These are phyloP conservation scores for Remorina albescens DNA, from an alignment of 2,797 vertebrate genomes.

Conservation along the genomic window DNA sequence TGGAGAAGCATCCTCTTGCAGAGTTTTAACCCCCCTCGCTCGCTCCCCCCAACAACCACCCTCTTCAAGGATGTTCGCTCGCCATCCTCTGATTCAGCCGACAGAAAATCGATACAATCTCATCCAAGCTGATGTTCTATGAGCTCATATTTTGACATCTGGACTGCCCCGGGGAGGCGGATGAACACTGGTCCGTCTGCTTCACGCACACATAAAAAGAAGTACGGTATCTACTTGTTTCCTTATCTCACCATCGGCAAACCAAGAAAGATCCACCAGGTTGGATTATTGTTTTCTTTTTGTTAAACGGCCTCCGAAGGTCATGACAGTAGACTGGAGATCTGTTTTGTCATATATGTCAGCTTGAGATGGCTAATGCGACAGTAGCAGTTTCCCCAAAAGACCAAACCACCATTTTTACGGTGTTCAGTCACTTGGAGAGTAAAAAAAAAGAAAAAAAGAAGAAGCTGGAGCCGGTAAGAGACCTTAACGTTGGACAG, in stretches of 20 bases:
- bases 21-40: constrained; percentile 41
- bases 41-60: too few species aligned
- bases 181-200: constrained; percentile 31
- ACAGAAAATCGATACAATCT: constrained; percentile 75
- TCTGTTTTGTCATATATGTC: constrained; percentile 15
- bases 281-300: constrained; percentile 14
- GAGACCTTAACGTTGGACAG: constrained; percentile 11
- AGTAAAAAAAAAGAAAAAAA: too few species aligned
- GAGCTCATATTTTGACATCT: constrained; percentile 59
- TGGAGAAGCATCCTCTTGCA: constrained; percentile 18
- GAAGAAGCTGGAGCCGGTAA: constrained; percentile 23
- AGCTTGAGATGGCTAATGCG: constrained; percentile 27
- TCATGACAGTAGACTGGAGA: neutral
- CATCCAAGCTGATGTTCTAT: constrained; percentile 50
- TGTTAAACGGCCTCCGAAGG: constrained; percentile 33
- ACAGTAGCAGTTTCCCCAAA: constrained; percentile 16
- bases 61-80: constrained; percentile 47
- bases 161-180: constrained; percentile 18
- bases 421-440: constrained; percentile 8
- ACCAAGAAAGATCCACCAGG: neutral
- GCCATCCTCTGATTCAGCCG: constrained; percentile 61
- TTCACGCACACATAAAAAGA: neutral
- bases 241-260: constrained; percentile 30
- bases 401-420: constrained; percentile 19
- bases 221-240: neutral